phyloP scores from a whole-genome alignment of 2,797 vertebrate species.

The Aulostomus chinensis region DNA sequence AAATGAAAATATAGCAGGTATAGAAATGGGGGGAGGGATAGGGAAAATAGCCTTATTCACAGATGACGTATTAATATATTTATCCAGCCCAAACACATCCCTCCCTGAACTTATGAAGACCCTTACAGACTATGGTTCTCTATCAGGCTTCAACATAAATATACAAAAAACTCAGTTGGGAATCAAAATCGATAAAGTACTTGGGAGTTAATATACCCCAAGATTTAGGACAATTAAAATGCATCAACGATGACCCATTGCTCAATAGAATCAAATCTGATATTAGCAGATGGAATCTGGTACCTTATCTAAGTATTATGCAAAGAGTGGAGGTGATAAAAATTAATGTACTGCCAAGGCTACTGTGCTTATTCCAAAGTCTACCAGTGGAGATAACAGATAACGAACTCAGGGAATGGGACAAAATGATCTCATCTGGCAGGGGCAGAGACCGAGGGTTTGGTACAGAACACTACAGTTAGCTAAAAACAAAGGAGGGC shows the following conservation, averaged over 20 bases:
- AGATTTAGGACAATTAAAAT: background rate
- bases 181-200: background rate
- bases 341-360: background rate
- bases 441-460: background rate
- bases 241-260: background rate
- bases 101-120: background rate
- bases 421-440: slow-evolving; percentile 4
- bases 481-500: background rate
- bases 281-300: background rate
- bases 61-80: slow-evolving; percentile 9
- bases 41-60: slow-evolving; percentile 13
- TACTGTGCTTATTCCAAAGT: background rate
- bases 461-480: background rate
- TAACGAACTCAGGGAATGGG: background rate
- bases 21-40: background rate
- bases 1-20: no score
- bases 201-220: background rate
- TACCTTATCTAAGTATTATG: background rate
- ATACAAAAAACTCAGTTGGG: background rate
- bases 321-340: background rate
- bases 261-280: background rate
- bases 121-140: background rate
- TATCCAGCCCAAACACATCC: background rate
- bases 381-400: background rate
- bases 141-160: no score